Base-by-base conservation (phyloP, 2,797 vertebrate species). In the Australoheros facetus region DNA sequence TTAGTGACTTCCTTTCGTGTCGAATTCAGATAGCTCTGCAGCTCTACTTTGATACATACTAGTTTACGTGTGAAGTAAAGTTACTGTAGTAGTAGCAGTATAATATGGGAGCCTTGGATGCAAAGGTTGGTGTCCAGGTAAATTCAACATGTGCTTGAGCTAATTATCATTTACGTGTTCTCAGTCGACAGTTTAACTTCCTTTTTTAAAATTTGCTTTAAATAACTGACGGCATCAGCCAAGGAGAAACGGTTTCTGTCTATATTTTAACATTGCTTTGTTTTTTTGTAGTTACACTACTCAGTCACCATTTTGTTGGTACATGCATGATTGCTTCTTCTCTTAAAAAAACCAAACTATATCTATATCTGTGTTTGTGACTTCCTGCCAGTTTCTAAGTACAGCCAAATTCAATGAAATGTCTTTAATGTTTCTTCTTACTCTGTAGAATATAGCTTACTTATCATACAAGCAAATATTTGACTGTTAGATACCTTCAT, bases 1-100 rank as follows among this genome's bases (percentile, higher is more conserved):
- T 76, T 30, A 12, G 39, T 48, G 34, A 85, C 77, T 87, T 86
- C 74, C 85, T 73, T 56, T 72, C 9, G n/a, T n/a, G 28, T 45
- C 17, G 4, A 59, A 19, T 17, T 55, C 26, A 81, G 7, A 58
- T 0, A 32, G 17, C 58, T 19, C 1, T 7, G 5, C 70, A 81
- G 34, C 71, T 73, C 5, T 8, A 8, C 4, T 72, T 32, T 37
- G 5, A 21, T 14, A 34, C 28, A 51, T 10, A n/a, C 8, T 4
- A 4, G 4, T 10, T 30, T 30, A 7, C 6, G 4, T 12, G 12
- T 72, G 53, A 28, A 62, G 28, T 42, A 17, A 37, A 8, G 7
- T 10, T 7, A 10, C 6, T 28, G 14, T 66, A 48, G 42, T 11
- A 10, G 37, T 37, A 37, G 9, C 3, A 23, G 12, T 21, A 14